Base-by-base conservation (phyloP, 1,140 invertebrate genomes). In the Frieseomelitta varia region DNA sequence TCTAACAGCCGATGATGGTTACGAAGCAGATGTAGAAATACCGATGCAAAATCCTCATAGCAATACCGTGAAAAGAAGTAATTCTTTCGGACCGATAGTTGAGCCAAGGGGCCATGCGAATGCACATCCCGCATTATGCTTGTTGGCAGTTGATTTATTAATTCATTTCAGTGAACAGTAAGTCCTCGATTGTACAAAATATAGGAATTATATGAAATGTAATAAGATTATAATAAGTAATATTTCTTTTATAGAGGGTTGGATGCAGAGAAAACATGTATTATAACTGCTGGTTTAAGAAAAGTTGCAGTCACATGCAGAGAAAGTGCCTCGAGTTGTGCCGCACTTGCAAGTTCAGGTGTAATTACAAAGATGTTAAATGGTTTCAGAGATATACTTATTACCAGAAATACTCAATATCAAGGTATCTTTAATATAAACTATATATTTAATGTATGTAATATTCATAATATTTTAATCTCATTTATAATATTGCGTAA, bases 1-100 rank as follows among this genome's bases (percentile, higher is more conserved):
- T 65, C 89, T 95, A 10, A 95, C 95, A 6, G 96, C 95, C 14
- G 96, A 97, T 85, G 96, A 96, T 92, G 96, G 96, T 19, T 97
- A 97, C 75, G 95, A 96, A 71, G 95, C 95, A 4, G 95, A 96
- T 79, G 91, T 95, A 63, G 95, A 96, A 89, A 82, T 95, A 27
- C 93, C 93, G 55, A 92, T 91, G 21, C 91, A 87, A 85, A 91
- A 74, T 85, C 68, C 85, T 4, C 88, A 56, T 2, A 71, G 77
- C 53, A 91, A 85, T 53, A 74, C 68, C 53, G 77, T 79, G 0
- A 94, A 94, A 34, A 91, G 87, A 71, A 88, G 73, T 34, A 93
- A 88, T 80, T 84, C 89, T 1, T 80, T 91, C 8, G 88, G 88
- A 34, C 88, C 86, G 4, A 79, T 90, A 17, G 75, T 90, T 11